Evolutionary conservation across 2,888 invertebrate species (phyloP).

Genomic region (Drosophila eohydei): DNA sequence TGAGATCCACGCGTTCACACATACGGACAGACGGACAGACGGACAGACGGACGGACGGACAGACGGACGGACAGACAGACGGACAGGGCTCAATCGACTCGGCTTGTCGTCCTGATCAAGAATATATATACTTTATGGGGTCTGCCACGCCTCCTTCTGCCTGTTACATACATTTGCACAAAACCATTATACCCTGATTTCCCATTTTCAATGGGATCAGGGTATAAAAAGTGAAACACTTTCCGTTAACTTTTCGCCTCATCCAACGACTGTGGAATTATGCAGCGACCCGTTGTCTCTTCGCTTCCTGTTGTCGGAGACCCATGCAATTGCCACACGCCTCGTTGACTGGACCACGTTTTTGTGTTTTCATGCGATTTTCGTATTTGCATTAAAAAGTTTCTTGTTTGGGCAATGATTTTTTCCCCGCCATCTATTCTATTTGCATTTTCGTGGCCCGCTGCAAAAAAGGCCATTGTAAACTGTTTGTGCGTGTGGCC

Average conservation of each 20-base stretch:
- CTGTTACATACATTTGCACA: too few relatives aligned
- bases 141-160: too few relatives aligned
- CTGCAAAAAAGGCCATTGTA: conserved; percentile 8
- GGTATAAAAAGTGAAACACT: conserved; percentile 55
- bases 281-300: conserved; percentile 38
- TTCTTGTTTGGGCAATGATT: conserved; percentile 60
- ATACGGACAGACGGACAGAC: too few relatives aligned
- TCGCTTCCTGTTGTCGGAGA: conserved; percentile 51
- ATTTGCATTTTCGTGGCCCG: conserved; percentile 65
- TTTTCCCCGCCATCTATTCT: conserved; percentile 35
- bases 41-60: too few relatives aligned
- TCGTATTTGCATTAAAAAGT: conserved; percentile 77
- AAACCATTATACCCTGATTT: too few relatives aligned
- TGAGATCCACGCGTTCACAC: too few relatives aligned
- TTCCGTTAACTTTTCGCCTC: conserved; percentile 67
- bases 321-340: conserved; percentile 54
- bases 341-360: conserved; percentile 54
- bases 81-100: too few relatives aligned
- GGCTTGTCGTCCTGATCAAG: too few relatives aligned
- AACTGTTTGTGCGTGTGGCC: conserved; percentile 17
- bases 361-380: conserved; percentile 68
- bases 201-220: too few relatives aligned
- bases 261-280: conserved; percentile 56
- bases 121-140: too few relatives aligned
- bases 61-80: too few relatives aligned